phyloP scores from a whole-genome alignment of 2,797 vertebrate genomes.

The Parauchenoglanis ngamensis region DNA sequence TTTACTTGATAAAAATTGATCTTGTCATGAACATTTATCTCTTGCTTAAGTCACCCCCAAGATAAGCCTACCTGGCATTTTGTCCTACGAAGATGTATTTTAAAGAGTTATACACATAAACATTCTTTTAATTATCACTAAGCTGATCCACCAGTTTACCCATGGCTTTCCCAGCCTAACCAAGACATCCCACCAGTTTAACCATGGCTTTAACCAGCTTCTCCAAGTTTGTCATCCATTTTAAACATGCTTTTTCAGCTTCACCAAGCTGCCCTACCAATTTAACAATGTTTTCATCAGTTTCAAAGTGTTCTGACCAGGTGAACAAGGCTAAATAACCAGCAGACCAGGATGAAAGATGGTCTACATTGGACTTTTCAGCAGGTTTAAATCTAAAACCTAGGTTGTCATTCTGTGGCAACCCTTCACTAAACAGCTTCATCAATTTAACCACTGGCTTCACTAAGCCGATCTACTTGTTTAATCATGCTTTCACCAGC shows the following conservation, averaged over 20 bases:
- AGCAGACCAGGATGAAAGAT: not conserved
- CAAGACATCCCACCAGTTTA: not conserved
- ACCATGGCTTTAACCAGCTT: not conserved
- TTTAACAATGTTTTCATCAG: not conserved
- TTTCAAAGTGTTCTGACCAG: not conserved
- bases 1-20: not conserved
- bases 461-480: not conserved
- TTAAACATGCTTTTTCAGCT: not conserved
- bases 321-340: not conserved
- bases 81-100: not conserved
- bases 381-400: not conserved
- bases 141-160: not conserved
- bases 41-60: not conserved
- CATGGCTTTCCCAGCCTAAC: not conserved
- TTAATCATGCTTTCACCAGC: not conserved
- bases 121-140: not conserved
- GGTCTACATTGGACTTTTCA: not conserved
- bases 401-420: not conserved
- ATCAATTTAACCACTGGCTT: not conserved
- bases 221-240: not conserved
- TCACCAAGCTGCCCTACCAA: not conserved
- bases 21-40: not conserved
- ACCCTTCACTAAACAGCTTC: not conserved
- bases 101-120: not conserved
- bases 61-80: not conserved